phyloP scores from a whole-genome alignment of 1,140 invertebrate species.

The Drosophila pseudoobscura region DNA sequence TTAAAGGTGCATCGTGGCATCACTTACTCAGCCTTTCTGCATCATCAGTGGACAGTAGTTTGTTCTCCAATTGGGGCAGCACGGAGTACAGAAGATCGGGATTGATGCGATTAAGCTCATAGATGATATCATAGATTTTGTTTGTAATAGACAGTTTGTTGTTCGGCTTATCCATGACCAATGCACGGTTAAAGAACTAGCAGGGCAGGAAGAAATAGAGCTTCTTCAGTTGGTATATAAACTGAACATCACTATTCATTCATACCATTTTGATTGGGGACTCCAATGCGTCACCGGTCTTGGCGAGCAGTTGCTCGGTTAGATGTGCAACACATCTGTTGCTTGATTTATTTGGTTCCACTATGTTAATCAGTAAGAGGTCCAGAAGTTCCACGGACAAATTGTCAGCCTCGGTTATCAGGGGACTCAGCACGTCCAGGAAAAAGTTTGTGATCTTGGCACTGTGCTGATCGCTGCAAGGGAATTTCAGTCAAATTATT shows the following conservation, averaged over 20 bases:
- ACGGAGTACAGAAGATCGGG: conserved; percentile 94
- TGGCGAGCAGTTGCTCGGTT: conserved; percentile 95
- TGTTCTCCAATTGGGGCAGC: conserved; percentile 96
- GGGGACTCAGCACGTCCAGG: conserved; percentile 95
- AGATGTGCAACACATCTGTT: conserved; percentile 95
- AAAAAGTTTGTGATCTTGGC: conserved; percentile 98
- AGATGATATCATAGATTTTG: conserved; percentile 98
- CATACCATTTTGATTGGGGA: conserved; percentile 96
- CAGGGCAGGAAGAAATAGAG: not conserved
- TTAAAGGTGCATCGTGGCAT: not conserved
- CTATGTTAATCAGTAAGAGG: conserved; percentile 96
- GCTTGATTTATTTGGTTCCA: conserved; percentile 96
- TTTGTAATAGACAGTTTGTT: conserved; percentile 90
- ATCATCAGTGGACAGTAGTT: conserved; percentile 94
- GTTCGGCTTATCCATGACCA: conserved; percentile 96
- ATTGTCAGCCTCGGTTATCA: conserved; percentile 97
- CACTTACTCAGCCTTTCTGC: conserved; percentile 89
- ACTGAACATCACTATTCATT: conserved; percentile 37
- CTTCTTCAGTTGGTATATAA: not conserved
- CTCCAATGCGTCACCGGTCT: conserved; percentile 95
- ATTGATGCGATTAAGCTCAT: conserved; percentile 97
- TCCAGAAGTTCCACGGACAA: conserved; percentile 97
- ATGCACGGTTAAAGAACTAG: conserved; percentile 97
- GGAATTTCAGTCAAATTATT: conserved; percentile 13
- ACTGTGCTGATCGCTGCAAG: conserved; percentile 95